phyloP scores from a whole-genome alignment of 2,797 vertebrate species.

The Hoplostethus mediterraneus region DNA sequence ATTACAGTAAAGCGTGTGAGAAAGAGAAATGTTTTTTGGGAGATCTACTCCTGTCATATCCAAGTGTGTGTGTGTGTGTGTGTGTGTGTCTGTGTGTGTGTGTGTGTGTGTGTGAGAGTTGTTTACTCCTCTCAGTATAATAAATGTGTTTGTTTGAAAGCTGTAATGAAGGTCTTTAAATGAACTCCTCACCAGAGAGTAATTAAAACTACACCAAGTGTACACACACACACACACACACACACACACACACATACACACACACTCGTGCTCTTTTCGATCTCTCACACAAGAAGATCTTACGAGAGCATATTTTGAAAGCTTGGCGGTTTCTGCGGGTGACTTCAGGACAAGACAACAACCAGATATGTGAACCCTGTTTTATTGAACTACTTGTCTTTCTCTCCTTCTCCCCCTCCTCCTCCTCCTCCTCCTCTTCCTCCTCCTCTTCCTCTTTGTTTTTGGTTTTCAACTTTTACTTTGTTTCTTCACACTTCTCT shows the following conservation, averaged over 20 bases:
- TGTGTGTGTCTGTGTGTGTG: not conserved
- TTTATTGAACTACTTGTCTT: not conserved
- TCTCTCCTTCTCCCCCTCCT: not conserved
- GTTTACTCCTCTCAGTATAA: constrained; percentile 52
- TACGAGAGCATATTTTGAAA: not conserved
- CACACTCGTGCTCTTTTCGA: not conserved
- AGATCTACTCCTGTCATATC: not conserved
- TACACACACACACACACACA: not conserved
- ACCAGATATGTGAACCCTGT: not conserved
- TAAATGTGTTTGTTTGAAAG: constrained; percentile 64
- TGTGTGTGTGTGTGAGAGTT: constrained; percentile 12
- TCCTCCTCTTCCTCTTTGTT: not conserved
- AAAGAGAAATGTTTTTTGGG: constrained; percentile 41
- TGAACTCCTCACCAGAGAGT: constrained; percentile 49
- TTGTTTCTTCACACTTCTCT: not conserved
- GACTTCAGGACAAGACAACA: not conserved
- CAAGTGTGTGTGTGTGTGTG: not conserved
- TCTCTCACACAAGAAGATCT: too few relatives aligned
- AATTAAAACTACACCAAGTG: constrained; percentile 26
- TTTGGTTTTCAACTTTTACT: not conserved
- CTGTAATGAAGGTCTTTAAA: constrained; percentile 54
- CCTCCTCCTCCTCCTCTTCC: not conserved
- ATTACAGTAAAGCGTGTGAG: not conserved
- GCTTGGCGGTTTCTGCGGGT: not conserved
- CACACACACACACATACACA: not conserved